Conservation (phyloP, 1,140 invertebrate species). For the Ceratitis capitata region DNA sequence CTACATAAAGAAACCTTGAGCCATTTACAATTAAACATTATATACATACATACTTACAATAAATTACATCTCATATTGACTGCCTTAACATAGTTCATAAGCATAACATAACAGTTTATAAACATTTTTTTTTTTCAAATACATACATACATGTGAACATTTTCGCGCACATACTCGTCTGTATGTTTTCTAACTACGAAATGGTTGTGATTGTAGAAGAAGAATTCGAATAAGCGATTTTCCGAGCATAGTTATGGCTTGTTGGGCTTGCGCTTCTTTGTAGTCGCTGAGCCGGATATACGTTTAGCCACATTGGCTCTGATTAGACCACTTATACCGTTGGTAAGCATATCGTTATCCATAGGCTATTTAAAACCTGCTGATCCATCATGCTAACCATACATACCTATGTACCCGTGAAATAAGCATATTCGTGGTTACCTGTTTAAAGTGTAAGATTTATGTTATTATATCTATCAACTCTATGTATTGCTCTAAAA, state of each 20-base stretch:
- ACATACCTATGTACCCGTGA: background rate
- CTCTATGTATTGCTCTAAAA: background rate
- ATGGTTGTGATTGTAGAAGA: slow-evolving; percentile 51
- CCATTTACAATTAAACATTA: too few relatives aligned
- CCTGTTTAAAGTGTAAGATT: background rate
- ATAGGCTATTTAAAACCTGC: background rate
- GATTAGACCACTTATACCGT: slow-evolving; percentile 61
- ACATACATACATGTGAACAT: too few relatives aligned
- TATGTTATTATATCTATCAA: background rate
- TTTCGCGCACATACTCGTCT: background rate
- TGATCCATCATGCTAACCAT: background rate
- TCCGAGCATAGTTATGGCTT: slow-evolving; percentile 58
- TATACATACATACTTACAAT: too few relatives aligned
- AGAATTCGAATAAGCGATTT: slow-evolving; percentile 50
- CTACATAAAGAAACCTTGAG: too few relatives aligned
- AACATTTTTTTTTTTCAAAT: too few relatives aligned
- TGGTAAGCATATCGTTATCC: slow-evolving; percentile 53
- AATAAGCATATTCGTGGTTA: background rate
- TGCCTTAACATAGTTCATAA: too few relatives aligned
- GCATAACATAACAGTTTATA: too few relatives aligned
- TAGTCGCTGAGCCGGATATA: slow-evolving; percentile 61
- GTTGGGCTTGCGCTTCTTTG: slow-evolving; percentile 62
- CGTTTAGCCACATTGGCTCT: slow-evolving; percentile 60
- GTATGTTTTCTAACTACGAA: background rate
- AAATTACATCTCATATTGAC: too few relatives aligned